These are phyloP conservation scores for Harlomillsia oculata DNA, from an alignment of 1,140 invertebrate genomes.

Conservation along the genomic window DNA sequence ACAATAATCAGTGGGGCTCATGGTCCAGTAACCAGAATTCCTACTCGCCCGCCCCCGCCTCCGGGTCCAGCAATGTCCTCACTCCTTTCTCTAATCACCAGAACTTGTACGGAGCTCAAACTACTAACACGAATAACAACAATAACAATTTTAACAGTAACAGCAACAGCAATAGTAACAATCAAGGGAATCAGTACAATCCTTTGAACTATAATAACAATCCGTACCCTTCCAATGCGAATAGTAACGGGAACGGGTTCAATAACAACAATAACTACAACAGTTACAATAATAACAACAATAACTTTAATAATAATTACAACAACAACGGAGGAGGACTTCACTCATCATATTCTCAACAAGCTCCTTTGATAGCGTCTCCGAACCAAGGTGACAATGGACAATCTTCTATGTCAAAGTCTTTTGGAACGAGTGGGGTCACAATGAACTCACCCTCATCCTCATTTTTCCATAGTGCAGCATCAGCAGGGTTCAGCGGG, in stretches of 20 bases:
- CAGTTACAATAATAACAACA: constrained; percentile 2
- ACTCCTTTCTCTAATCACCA: neutral
- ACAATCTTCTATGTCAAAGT: neutral
- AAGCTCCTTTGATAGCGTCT: neutral
- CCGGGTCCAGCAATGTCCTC: neutral
- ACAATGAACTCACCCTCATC: neutral
- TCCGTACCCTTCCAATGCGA: too few species aligned
- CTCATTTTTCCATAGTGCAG: constrained; percentile 22
- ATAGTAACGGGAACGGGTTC: neutral
- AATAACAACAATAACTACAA: neutral
- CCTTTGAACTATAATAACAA: too few species aligned
- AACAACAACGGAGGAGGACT: neutral
- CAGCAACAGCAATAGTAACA: neutral
- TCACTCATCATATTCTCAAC: too few species aligned
- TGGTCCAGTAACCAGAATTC: neutral
- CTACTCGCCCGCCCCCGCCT: neutral
- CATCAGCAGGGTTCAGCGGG: constrained; percentile 12
- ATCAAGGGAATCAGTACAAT: too few species aligned
- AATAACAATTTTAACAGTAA: neutral
- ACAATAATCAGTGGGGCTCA: constrained; percentile 3
- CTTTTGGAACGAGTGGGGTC: too few species aligned
- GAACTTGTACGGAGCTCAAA: too few species aligned
- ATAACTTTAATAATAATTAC: neutral
- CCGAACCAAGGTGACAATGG: constrained; percentile 8
- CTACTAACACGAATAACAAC: constrained; percentile 1